phyloP scores from a whole-genome alignment of 1,140 invertebrate genomes.

The Drosophila melanica region DNA sequence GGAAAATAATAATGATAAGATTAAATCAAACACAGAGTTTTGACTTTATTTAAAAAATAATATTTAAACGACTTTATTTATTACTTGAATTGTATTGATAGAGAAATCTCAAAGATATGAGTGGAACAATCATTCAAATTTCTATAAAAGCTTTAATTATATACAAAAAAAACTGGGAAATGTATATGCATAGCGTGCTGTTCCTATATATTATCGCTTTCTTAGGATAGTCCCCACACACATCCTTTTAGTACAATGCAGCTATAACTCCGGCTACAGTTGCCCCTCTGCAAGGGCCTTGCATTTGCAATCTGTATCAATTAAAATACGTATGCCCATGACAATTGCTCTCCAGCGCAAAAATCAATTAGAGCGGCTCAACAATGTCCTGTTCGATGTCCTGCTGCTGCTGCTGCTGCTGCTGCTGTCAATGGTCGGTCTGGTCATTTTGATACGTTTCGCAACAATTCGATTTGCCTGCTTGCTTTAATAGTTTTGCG shows the following conservation, averaged over 20 bases:
- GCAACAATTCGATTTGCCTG: conserved; percentile 74
- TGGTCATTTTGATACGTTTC: conserved; percentile 64
- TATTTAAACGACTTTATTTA: too few relatives aligned
- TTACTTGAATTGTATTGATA: too few relatives aligned
- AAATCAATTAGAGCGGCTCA: conserved; percentile 59
- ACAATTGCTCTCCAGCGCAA: conserved; percentile 80
- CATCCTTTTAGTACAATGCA: conserved; percentile 2
- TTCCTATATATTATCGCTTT: not conserved
- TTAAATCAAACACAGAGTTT: too few relatives aligned
- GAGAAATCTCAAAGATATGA: too few relatives aligned
- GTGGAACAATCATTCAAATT: too few relatives aligned
- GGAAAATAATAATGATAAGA: too few relatives aligned
- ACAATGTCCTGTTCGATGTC: conserved; percentile 38
- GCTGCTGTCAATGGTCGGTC: conserved; percentile 23
- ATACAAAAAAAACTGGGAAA: not conserved
- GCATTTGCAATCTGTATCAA: conserved; percentile 39
- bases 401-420: not conserved
- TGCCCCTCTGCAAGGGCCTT: not conserved
- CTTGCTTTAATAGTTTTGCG: conserved; percentile 79
- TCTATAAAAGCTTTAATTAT: too few relatives aligned
- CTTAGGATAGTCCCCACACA: conserved; percentile 13
- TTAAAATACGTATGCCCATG: conserved; percentile 49
- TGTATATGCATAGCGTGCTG: too few relatives aligned
- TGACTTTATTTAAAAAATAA: too few relatives aligned
- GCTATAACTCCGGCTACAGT: not conserved